Evolutionary conservation across 2,888 invertebrate species (phyloP), one percentile per base, ranked within the genome.

Genomic region (Pseudococcus viburni): DNA sequence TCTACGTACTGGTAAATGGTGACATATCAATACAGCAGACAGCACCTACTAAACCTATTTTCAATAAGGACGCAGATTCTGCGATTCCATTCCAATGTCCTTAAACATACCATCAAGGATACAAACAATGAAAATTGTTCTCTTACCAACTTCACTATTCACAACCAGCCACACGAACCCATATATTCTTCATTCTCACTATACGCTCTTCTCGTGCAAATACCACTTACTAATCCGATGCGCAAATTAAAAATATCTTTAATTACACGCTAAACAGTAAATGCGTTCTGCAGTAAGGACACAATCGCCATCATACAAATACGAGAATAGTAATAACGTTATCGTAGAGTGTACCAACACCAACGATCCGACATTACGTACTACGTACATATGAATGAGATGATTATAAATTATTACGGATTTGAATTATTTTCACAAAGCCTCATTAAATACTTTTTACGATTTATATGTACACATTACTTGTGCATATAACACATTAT

Each of bases 191-290:
- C 51, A 51, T 15, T 15, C 17, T 17, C 51, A 51, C 17, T 17
- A 51, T 51, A 17, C 5, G 12, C 51, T 51, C 15, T 15, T 51
- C 17, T 51, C 51, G 51, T 51, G 15, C 51, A 51, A 51, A 51
- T 15, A 51, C 15, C 15, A 12, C 51, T 51, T 51, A 59, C 9
- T 19, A 59, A 59, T 12, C 68, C 3, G 68, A 73, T 33, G 68
- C 33, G 68, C 68, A 33, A 12, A 33, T 73, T 73, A 73, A 26
- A 73, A 73, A 73, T 73, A 73, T 33, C 68, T 73, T 73, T 73
- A 73, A 73, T 73, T 73, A 73, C 33, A 26, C 68, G 33, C 33
- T 33, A 15, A 73, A 33, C 12, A 12, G 26, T 73, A 73, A 33
- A 73, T 73, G 33, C 26, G 12, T 73, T 33, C 68, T 26, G 33